A percentile compares a stretch with the other conserved stretches of the same genome.
These are phyloP conservation scores for Lacerta bilineata DNA, from an alignment of 2,797 vertebrate species.

Conservation along the genomic window DNA sequence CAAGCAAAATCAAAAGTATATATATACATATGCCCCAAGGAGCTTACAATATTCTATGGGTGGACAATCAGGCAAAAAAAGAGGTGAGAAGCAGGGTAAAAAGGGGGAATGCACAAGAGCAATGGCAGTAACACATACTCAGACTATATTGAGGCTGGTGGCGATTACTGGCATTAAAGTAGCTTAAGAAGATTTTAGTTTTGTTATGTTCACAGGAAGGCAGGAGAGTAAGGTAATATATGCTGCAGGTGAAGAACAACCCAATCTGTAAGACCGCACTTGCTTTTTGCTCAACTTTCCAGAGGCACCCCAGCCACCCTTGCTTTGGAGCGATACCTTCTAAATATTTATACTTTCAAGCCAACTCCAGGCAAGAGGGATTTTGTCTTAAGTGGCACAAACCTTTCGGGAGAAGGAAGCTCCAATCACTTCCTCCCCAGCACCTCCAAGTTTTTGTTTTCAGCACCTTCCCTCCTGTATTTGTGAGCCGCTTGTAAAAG, in stretches of 20 bases:
- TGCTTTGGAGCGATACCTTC: too few relatives aligned
- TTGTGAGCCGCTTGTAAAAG: constrained; percentile 48
- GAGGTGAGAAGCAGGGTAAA: not conserved
- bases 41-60: not conserved
- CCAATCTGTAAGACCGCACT: not conserved
- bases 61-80: not conserved
- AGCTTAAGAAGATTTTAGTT: not conserved
- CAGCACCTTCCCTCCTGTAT: constrained; percentile 23
- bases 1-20: not conserved
- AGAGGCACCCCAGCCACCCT: not conserved
- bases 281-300: not conserved
- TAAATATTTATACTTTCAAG: not conserved
- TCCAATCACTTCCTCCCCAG: not conserved
- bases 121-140: not conserved
- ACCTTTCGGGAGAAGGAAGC: constrained; percentile 27
- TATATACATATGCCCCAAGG: not conserved
- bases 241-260: not conserved
- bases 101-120: not conserved
- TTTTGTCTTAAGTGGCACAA: not conserved
- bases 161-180: not conserved
- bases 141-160: too few relatives aligned
- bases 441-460: constrained; percentile 39
- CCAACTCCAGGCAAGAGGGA: not conserved
- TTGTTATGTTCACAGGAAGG: not conserved
- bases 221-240: not conserved